phyloP scores from a whole-genome alignment of 2,888 invertebrate genomes.

The Nephrotoma guestfalica region DNA sequence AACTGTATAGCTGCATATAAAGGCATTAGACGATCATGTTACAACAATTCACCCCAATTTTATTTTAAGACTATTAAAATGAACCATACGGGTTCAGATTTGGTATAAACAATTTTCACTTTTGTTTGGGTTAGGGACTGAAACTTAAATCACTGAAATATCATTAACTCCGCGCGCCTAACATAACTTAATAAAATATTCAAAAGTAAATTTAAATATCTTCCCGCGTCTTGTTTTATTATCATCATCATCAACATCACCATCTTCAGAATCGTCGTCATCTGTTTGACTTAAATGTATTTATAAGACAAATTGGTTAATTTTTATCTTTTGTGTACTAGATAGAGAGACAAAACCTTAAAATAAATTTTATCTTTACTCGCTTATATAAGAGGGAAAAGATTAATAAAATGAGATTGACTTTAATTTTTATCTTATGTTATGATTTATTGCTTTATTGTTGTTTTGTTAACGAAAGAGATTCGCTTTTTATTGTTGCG shows the following conservation, averaged over 20 bases:
- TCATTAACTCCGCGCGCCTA: background rate
- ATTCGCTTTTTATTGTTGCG: background rate
- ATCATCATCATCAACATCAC: background rate
- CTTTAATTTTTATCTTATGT: background rate
- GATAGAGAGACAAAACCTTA: background rate
- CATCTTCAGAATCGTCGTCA: background rate
- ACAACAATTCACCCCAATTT: background rate
- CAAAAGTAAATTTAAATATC: background rate
- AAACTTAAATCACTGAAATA: background rate
- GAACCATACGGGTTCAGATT: background rate
- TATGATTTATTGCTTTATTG: background rate
- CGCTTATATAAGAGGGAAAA: background rate
- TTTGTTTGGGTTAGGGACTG: background rate
- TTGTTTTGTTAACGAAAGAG: background rate
- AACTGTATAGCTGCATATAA: background rate
- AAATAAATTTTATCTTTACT: background rate
- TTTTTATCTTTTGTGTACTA: background rate
- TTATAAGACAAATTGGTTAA: background rate
- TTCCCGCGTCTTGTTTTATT: background rate
- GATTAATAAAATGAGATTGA: background rate
- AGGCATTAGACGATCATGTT: background rate
- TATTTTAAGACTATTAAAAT: background rate
- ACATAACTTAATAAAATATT: background rate
- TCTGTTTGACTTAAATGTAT: background rate
- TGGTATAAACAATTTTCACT: background rate